Base-by-base conservation (phyloP, 2,113 vertebrate species). In the Chauna torquata region DNA sequence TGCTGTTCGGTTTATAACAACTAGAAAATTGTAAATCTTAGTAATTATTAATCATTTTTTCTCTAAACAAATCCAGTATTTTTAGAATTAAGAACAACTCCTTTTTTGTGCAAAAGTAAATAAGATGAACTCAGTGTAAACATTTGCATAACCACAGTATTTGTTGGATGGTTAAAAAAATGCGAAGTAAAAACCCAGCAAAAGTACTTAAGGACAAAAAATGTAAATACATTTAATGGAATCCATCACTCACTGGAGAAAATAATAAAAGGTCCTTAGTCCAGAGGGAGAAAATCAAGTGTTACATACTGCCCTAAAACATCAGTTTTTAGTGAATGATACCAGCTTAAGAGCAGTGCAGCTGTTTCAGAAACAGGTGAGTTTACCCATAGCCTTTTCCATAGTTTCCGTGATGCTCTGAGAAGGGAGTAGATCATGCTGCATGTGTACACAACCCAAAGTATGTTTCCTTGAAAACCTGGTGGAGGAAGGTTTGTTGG, bases 221-320 rank as follows among this genome's bases (percentile, higher is more conserved):
- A 95, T 96, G 96, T 96, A 97, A 97, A 97, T 94, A 94, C 15
- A 18, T 88, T 81, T 97, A 95, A 96, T 92, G 64, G 78, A 96
- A 94, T 85, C 84, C 93, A 96, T 84, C 40, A 72, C 61, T 93
- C 52, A 14, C 62, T 94, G 89, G 54, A 58, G 57, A 84, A 88
- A 76, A 71, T 86, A 74, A 59, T 79, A 83, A 79, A 78, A 27
- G 18, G 57, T 52, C 54, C 15, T 66, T 52, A 65, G 55, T n/a
- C 57, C 84, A 82, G 40, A 70, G 50, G 68, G 38, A 68, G 57
- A 83, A 95, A 92, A 47, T 58, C 42, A 88, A 70, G 34, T 82
- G 22, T 57, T 78, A 20, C 36, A 24, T 68, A n/a, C 40, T 70
- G 14, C 47, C 40, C 30, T 58, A 69, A 82, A 77, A 16, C 47